Evolutionary conservation across 2,888 invertebrate genomes (phyloP), one percentile per base, ranked within the genome.

Genomic region (Trachelus stipa): DNA sequence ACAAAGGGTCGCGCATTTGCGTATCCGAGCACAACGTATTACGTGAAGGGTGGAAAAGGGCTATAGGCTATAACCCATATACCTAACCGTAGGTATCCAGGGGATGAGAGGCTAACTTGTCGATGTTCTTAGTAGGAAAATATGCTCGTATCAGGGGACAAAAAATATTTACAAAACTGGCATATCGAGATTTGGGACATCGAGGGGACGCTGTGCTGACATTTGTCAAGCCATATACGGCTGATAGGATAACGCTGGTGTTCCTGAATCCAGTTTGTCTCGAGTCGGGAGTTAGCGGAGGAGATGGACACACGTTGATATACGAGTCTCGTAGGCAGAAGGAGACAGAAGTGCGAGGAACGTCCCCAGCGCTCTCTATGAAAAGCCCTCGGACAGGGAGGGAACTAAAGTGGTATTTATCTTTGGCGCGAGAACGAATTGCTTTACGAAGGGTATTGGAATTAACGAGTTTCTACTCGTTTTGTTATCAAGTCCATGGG

Each of bases 1-100:
- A 71, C 71, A 71, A 71, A 71, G 71, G 71, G 31, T 33, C 71
- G 71, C 31, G 71, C 34, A 56, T 56, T 23, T 56, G 40, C 40
- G 40, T 56, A 56, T 0, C 6, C 6, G 23, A 23, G 40, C 23
- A 9, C 23, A 56, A 56, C 40, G 40, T 15, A 56, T 56, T 9
- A 9, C 9, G 40, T 23, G 6, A 56, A 56, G 40, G 40, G 40
- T 56, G 40, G 6, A 23, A 23, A 56, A 56, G 40, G 40, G 23
- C 40, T 56, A 56, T 56, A 23, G 40, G 40, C 23, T 56, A 56
- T 56, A 56, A 56, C 40, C 40, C 40, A 56, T 23, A 56, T 56
- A 56, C 23, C 40, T 56, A 56, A 56, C 15, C 40, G 9, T 56
- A 56, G 40, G 40, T 23, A 56, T 23, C 23, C 23, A 56, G 23